Base-by-base conservation (phyloP, 2,113 vertebrate species). In the Hippocampus comes region DNA sequence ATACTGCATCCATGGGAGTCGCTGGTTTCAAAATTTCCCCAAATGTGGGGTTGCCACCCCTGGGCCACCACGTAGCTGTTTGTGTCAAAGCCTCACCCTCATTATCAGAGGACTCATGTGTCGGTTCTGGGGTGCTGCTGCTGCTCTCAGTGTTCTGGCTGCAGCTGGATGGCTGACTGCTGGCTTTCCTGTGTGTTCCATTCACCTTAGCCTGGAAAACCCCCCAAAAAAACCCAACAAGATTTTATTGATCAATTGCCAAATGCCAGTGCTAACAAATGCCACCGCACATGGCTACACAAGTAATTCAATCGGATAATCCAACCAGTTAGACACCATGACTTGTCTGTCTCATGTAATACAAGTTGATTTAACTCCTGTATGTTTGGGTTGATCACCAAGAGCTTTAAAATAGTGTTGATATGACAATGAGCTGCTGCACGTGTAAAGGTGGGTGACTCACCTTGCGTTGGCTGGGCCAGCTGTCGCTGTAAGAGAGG, bases 81-180 rank as follows among this genome's bases (percentile, higher is more conserved):
- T 48, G 27, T 41, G 66, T 53, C 10, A 18, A 27, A 5, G 12
- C 20, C 89, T 87, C 79, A 88, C 95, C 93, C 87, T 96, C 95
- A 41, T 96, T 95, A 41, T 97, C 96, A 0, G 96, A 99, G 60
- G 95, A 94, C 82, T 97, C 97, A 0, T 94, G 95, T n/a, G 93
- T 92, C 2, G 96, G 96, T 77, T 98, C 96, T 0, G 97, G 96
- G 66, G 94, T 96, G 83, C 95, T 95, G 82, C 96, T 97, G 91
- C 96, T 98, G 91, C 96, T 98, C 86, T 97, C 96, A 0, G 96
- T 98, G 83, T 94, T 95, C 88, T 97, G 97, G 91, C 96, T 98
- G 87, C 95, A 95, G 83, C 93, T 97, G 49, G 96, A 97, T 0
- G 95, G 95, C 84, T 96, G 95, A 73, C 96, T 95, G 10, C 96